These are phyloP conservation scores for Rhinogobius similis DNA, from an alignment of 2,113 vertebrate species.

Conservation along the genomic window DNA sequence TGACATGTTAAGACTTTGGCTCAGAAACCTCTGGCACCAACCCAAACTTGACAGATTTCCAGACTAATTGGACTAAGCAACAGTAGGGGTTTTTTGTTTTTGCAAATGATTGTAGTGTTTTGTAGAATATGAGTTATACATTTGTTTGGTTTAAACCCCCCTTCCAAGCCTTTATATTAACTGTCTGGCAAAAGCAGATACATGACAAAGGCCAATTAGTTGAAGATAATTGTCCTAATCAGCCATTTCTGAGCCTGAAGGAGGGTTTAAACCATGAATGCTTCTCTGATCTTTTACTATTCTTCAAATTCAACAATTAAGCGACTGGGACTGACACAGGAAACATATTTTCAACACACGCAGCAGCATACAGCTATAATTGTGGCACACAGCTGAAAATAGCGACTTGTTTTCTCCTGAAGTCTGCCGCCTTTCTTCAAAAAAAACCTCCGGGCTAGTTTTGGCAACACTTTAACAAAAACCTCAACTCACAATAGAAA, in stretches of 20 bases:
- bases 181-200: conserved; percentile 1
- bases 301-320: conserved; percentile 12
- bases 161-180: neutral
- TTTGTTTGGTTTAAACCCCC: conserved; percentile 33
- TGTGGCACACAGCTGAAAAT: conserved; percentile 24
- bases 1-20: conserved; percentile 51
- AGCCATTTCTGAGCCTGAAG: conserved; percentile 10
- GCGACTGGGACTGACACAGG: conserved; percentile 12
- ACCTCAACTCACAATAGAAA: conserved; percentile 21
- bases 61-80: conserved; percentile 67
- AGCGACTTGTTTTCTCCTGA: neutral
- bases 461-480: conserved; percentile 18
- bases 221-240: conserved; percentile 10
- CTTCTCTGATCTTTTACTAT: conserved; percentile 26
- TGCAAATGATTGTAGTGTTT: conserved; percentile 46
- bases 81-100: conserved; percentile 54
- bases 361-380: conserved; percentile 34
- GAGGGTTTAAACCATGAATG: conserved; percentile 29
- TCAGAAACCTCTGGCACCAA: conserved; percentile 55
- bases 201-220: neutral
- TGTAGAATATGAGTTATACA: conserved; percentile 26
- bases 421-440: conserved; percentile 26
- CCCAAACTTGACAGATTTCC: conserved; percentile 57
- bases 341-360: conserved; percentile 23
- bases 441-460: conserved; percentile 11